Percentiles rank a stretch among this genome's conserved stretches.
These are phyloP conservation scores for Megalurothrips usitatus DNA, from an alignment of 2,888 invertebrate species.

Conservation along the genomic window DNA sequence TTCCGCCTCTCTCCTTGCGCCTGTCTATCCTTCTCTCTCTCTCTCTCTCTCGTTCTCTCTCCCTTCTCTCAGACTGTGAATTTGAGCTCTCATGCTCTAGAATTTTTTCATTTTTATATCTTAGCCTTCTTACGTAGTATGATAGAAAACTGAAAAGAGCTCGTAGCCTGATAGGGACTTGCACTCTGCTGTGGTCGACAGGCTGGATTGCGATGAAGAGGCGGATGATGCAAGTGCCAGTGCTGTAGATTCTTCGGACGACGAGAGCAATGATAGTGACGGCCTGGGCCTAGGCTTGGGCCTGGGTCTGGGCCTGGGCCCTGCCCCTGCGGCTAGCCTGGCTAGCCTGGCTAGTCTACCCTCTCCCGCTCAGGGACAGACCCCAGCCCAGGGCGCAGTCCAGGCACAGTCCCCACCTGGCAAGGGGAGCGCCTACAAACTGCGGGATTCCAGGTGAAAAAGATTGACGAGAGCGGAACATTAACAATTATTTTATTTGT, in stretches of 20 bases:
- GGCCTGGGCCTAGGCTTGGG: slow-evolving; percentile 30
- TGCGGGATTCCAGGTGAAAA: slow-evolving; percentile 66
- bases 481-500: too few relatives aligned
- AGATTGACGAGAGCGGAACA: neutral
- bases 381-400: slow-evolving; percentile 26
- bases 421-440: slow-evolving; percentile 61
- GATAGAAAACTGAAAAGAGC: too few relatives aligned
- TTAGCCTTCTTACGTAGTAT: too few relatives aligned
- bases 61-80: neutral
- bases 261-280: slow-evolving; percentile 41
- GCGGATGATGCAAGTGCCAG: slow-evolving; percentile 37
- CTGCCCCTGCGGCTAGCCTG: neutral
- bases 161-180: neutral
- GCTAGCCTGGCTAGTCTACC: neutral
- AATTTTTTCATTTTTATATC: too few relatives aligned
- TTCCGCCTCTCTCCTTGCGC: neutral
- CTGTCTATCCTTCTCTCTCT: neutral
- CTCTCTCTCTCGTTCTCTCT: neutral
- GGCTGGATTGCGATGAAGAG: slow-evolving; percentile 38
- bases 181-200: slow-evolving; percentile 32
- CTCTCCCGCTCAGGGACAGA: slow-evolving; percentile 17
- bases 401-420: slow-evolving; percentile 31
- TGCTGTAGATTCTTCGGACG: slow-evolving; percentile 40
- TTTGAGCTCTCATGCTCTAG: neutral
- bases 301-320: slow-evolving; percentile 13